Evolutionary conservation across 2,888 invertebrate species (phyloP).

Genomic region (Erpobdella octoculata): DNA sequence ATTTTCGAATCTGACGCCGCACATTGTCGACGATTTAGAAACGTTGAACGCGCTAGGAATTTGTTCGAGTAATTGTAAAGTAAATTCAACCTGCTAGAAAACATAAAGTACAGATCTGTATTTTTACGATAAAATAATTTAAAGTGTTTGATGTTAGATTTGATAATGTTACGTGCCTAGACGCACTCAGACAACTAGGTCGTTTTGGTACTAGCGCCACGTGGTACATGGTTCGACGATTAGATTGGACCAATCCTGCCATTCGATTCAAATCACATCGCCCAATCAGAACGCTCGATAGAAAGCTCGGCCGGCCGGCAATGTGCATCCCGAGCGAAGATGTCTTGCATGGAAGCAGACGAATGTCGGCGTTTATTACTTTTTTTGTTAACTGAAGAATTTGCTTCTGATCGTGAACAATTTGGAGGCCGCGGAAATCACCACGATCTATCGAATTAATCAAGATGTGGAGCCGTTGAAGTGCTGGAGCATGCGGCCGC

Average conservation of each 20-base stretch:
- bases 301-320: slow-evolving; percentile 5
- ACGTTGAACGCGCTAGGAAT: not conserved
- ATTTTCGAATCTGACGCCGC: no score
- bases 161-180: slow-evolving; percentile 8
- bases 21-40: no score
- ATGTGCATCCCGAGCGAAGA: not conserved
- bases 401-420: no score
- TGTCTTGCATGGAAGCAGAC: slow-evolving; percentile 1
- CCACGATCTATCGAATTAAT: no score
- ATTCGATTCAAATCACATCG: slow-evolving; percentile 7
- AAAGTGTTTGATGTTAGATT: no score
- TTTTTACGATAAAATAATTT: no score
- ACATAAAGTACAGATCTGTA: no score
- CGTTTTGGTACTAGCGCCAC: slow-evolving; percentile 15
- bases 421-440: no score
- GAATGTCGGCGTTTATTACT: not conserved
- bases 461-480: no score
- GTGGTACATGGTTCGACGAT: slow-evolving; percentile 13
- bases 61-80: not conserved
- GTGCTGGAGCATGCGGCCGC: no score
- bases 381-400: no score
- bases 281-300: slow-evolving; percentile 3
- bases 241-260: slow-evolving; percentile 11
- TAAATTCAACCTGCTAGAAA: no score
- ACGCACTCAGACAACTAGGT: slow-evolving; percentile 14